Conservation (phyloP, 2,113 vertebrate species). For the Platichthys stellatus region DNA sequence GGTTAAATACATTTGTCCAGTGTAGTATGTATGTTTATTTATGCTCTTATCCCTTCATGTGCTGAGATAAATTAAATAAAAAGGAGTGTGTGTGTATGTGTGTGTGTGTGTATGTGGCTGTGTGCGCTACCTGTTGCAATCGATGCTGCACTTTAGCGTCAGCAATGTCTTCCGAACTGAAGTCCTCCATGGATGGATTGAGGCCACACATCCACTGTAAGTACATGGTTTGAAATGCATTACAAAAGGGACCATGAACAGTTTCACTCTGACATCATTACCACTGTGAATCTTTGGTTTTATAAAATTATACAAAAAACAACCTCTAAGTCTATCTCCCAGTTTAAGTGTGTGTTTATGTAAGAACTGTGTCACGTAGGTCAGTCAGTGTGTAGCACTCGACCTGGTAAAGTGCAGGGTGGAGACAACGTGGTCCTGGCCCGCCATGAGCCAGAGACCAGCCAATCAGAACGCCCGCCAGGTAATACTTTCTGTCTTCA, state of each 20-base stretch:
- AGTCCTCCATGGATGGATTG: conserved; percentile 56
- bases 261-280: neutral
- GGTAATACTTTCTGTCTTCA: conserved; percentile 65
- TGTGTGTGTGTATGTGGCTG: conserved; percentile 4
- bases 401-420: conserved; percentile 74
- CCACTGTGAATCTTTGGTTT: neutral
- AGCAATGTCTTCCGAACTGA: conserved; percentile 67
- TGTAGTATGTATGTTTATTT: no score
- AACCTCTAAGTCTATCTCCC: no score
- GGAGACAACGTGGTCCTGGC: conserved; percentile 70
- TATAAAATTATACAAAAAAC: no score
- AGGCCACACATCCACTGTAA: conserved; percentile 72
- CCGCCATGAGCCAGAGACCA: conserved; percentile 77
- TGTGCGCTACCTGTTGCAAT: conserved; percentile 65
- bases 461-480: conserved; percentile 74
- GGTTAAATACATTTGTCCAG: no score
- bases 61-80: no score
- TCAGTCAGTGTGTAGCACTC: no score
- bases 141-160: conserved; percentile 55
- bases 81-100: neutral
- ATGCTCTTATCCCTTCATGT: no score
- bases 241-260: neutral
- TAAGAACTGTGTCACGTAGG: no score
- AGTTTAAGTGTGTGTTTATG: no score
- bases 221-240: neutral